Conservation (phyloP, 2,113 vertebrate genomes). For the Herpailurus yagouaroundi region DNA sequence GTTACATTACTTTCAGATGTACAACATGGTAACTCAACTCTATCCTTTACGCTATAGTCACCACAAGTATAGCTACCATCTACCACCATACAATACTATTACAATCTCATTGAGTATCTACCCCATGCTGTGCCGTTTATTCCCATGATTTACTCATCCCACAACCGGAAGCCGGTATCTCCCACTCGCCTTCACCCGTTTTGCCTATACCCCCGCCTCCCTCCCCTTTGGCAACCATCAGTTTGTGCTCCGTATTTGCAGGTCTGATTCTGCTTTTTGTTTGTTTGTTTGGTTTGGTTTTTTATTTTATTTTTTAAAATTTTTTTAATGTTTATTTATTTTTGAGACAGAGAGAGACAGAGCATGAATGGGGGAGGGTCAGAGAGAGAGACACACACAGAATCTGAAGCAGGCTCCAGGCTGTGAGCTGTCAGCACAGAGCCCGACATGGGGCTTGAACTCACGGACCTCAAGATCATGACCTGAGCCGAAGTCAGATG, state of each 20-base stretch:
- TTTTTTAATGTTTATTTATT: too few relatives aligned
- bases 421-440: too few relatives aligned
- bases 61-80: background rate
- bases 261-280: background rate
- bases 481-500: too few relatives aligned
- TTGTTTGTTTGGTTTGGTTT: background rate
- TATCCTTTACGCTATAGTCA: background rate
- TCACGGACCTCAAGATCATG: too few relatives aligned
- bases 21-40: background rate
- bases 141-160: background rate
- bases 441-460: too few relatives aligned
- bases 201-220: background rate
- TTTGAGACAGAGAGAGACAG: too few relatives aligned
- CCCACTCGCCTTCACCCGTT: background rate
- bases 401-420: too few relatives aligned
- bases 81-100: background rate
- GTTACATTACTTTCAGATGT: background rate
- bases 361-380: too few relatives aligned
- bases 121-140: background rate
- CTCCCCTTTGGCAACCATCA: background rate
- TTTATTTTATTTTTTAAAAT: too few relatives aligned
- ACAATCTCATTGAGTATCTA: background rate
- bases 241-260: background rate
- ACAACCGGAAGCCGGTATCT: background rate
- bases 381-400: too few relatives aligned